Percentiles rank a stretch among this genome's conserved stretches.
phyloP scores from a whole-genome alignment of 2,113 vertebrate species.

The Bothrops jararaca region DNA sequence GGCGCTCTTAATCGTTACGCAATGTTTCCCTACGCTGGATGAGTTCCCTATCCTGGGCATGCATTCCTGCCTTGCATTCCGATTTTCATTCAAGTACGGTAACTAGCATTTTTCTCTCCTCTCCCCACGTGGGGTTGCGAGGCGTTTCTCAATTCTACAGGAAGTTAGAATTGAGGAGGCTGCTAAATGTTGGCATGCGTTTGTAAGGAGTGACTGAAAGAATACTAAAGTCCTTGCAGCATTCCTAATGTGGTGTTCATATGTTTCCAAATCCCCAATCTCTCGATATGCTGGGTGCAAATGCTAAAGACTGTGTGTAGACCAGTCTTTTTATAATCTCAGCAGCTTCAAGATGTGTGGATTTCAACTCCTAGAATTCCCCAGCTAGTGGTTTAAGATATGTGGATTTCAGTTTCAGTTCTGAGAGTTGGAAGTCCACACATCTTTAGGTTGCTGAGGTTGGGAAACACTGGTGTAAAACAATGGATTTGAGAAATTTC shows the following conservation, averaged over 20 bases:
- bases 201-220: neutral
- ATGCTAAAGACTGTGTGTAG: neutral
- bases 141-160: neutral
- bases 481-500: neutral
- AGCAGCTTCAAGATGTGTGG: neutral
- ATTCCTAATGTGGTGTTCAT: neutral
- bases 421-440: neutral
- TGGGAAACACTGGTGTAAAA: neutral
- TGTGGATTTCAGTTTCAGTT: neutral
- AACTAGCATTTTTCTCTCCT: neutral
- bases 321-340: neutral
- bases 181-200: neutral
- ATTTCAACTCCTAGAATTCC: neutral
- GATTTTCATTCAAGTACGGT: neutral
- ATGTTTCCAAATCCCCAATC: neutral
- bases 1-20: neutral
- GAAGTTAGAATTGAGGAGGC: neutral
- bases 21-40: neutral
- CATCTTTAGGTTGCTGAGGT: neutral
- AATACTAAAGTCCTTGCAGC: neutral
- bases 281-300: neutral
- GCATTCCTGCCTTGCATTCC: neutral
- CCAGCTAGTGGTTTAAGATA: neutral
- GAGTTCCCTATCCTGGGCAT: neutral
- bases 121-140: neutral